Conservation (phyloP, 2,888 invertebrate genomes). For the Mayetiola destructor region DNA sequence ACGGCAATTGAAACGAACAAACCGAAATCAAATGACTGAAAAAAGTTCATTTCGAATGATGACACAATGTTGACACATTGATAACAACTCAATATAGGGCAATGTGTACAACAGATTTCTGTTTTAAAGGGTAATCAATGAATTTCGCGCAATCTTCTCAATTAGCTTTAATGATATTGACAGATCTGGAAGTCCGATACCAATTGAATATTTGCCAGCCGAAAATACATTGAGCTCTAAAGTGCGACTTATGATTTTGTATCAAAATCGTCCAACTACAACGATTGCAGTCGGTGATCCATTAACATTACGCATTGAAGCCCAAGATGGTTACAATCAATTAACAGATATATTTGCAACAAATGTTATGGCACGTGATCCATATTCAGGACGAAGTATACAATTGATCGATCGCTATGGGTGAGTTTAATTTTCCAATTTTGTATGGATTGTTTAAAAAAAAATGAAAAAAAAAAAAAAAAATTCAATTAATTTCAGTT, state of each 20-base stretch:
- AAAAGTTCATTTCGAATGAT: too few species aligned
- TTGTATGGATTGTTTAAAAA: too few species aligned
- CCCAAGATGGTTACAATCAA: conserved; percentile 78
- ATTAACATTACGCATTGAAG: conserved; percentile 73
- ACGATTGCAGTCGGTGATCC: conserved; percentile 90
- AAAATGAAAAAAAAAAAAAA: not conserved
- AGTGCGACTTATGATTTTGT: conserved; percentile 62
- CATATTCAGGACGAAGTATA: conserved; percentile 78
- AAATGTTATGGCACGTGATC: conserved; percentile 83
- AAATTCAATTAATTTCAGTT: conserved; percentile 39
- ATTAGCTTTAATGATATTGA: conserved; percentile 39
- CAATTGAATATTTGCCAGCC: conserved; percentile 81
- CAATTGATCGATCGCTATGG: conserved; percentile 80
- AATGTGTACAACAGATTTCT: not conserved
- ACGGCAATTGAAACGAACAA: too few species aligned
- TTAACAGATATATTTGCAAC: conserved; percentile 83
- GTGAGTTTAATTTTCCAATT: conserved; percentile 37
- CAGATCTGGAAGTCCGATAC: conserved; percentile 82
- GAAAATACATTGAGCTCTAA: conserved; percentile 82
- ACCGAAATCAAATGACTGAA: too few species aligned
- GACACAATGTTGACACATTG: too few species aligned
- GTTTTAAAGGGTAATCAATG: conserved; percentile 13
- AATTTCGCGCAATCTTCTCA: conserved; percentile 10
- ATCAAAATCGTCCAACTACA: conserved; percentile 81
- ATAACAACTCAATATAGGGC: too few species aligned